These are phyloP conservation scores for Notechis scutatus DNA, from an alignment of 2,113 vertebrate species.

Conservation along the genomic window DNA sequence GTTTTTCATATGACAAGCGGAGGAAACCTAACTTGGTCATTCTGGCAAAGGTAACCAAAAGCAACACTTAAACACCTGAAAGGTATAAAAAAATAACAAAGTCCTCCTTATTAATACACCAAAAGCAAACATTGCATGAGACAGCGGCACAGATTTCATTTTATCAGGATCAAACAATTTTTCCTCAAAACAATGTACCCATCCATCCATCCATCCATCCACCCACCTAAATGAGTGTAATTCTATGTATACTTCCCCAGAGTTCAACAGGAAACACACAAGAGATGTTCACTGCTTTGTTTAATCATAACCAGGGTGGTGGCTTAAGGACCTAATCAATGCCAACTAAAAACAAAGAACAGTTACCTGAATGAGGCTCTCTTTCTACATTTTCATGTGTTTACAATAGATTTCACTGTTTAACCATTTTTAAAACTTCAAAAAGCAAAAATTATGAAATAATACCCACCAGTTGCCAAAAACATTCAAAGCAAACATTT, in stretches of 20 bases:
- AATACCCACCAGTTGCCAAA: background rate
- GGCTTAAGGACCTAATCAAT: background rate
- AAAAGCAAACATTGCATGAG: background rate
- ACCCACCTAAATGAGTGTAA: background rate
- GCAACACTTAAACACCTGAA: slow-evolving; percentile 65
- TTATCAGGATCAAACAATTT: background rate
- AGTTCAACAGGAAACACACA: background rate
- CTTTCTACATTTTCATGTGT: background rate
- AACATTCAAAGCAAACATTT: background rate
- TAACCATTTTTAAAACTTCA: background rate
- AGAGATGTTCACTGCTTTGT: background rate
- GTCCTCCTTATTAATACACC: background rate
- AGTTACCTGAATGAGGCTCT: background rate
- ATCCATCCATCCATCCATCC: background rate
- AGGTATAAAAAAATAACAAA: background rate
- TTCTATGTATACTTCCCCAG: background rate
- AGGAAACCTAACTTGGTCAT: slow-evolving; percentile 97
- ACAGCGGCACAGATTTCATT: background rate
- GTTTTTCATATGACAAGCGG: slow-evolving; percentile 97
- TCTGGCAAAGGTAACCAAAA: slow-evolving; percentile 61
- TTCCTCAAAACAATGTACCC: background rate
- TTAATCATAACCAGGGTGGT: background rate
- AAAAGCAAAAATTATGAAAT: background rate
- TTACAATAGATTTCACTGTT: background rate
- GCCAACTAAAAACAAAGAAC: background rate